Evolutionary conservation across 1,140 invertebrate genomes (phyloP), one percentile per base, ranked within the genome.

Genomic region (Arion vulgaris): DNA sequence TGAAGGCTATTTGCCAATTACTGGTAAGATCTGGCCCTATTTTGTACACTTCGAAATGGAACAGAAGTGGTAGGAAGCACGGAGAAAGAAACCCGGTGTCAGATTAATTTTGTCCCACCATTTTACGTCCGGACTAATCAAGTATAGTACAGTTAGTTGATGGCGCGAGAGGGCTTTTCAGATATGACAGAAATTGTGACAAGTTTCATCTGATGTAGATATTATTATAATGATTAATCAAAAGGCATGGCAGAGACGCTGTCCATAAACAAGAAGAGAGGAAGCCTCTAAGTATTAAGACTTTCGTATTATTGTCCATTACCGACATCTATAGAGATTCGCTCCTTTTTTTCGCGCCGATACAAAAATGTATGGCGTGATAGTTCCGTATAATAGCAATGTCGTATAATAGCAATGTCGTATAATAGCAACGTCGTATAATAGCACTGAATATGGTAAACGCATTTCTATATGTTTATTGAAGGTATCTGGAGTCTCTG

Each of bases 1-100:
- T 76, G 74, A 76, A 51, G 74, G 49, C 45, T 76, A 26, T 49
- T 72, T 41, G 19, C 23, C 49, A 76, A 76, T 76, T 76, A 75
- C 74, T 53, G 74, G 51, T 76, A 76, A 76, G 45, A 76, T 53
- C 4, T 53, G 11, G 23, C 28, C 32, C 15, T 75, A 38, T 41
- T 36, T 72, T n/a, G 26, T 23, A 62, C 57, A 62, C 26, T 23
- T 62, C 15, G 11, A 62, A n/a, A 62, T n/a, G 13, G 57, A 62
- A n/a, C 57, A n/a, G 57, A 62, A 13, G 13, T 62, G 57, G 26
- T 5, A n/a, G 26, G 57, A n/a, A 5, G 57, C 13, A 62, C 11
- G 19, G 19, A 49, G 45, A 49, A 19, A 57, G 23, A 57, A 19
- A 57, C 9, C 53, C 53, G 53, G 62, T 66, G 62, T 66, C 28